phyloP scores from a whole-genome alignment of 2,797 vertebrate species.

The Calcarius lapponicus region DNA sequence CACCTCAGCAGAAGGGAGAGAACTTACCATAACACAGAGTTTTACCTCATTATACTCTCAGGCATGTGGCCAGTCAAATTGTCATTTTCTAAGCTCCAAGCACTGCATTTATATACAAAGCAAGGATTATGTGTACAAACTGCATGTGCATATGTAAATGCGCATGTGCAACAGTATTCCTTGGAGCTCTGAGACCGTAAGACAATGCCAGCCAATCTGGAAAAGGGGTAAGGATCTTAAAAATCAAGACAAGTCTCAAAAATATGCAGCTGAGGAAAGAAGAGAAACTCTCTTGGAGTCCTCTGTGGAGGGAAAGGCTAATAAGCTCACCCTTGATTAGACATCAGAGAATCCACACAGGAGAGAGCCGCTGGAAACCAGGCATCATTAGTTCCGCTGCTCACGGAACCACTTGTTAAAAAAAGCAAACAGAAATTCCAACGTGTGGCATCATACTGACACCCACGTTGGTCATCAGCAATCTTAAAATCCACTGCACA shows the following conservation, averaged over 20 bases:
- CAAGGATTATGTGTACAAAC: background rate
- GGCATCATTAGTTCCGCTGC: slow-evolving; percentile 69
- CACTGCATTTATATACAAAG: background rate
- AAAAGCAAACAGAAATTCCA: slow-evolving; percentile 68
- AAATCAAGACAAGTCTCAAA: slow-evolving; percentile 10
- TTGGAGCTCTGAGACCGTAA: background rate
- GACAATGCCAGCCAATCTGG: background rate
- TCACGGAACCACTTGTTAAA: slow-evolving; percentile 66
- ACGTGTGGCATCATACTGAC: slow-evolving; percentile 39
- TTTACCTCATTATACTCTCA: background rate
- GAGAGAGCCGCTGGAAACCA: slow-evolving; percentile 66
- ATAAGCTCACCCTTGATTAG: slow-evolving; percentile 67
- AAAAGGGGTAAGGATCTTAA: slow-evolving; percentile 9
- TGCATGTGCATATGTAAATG: background rate
- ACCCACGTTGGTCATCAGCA: slow-evolving; percentile 55
- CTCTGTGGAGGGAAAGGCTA: slow-evolving; percentile 53
- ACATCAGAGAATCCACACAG: slow-evolving; percentile 70
- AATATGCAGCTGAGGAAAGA: slow-evolving; percentile 25
- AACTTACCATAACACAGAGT: background rate
- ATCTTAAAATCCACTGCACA: slow-evolving; percentile 33
- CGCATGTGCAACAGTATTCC: background rate
- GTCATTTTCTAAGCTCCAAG: background rate
- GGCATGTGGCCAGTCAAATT: background rate
- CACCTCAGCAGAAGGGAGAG: background rate
- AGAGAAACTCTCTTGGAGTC: slow-evolving; percentile 39